Percentiles rank a stretch among this genome's conserved stretches.
Conservation (phyloP, 2,113 vertebrate genomes). For the Orthonyx spaldingii region DNA sequence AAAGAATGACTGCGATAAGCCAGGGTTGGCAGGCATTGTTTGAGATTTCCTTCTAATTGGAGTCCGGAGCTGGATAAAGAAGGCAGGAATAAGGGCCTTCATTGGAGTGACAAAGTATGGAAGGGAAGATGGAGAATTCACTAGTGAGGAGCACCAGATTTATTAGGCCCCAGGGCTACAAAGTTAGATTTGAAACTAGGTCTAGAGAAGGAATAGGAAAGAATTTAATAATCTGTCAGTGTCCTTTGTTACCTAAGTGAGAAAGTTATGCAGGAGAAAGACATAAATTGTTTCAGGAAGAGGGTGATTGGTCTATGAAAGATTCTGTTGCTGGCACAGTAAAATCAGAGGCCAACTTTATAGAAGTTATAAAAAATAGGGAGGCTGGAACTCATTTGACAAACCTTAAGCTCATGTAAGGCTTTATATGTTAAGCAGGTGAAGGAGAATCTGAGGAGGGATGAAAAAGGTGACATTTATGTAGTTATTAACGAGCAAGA, state of each 20-base stretch:
- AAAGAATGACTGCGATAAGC: not conserved
- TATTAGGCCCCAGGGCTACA: not conserved
- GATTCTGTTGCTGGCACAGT: not conserved
- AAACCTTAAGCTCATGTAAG: slow-evolving; percentile 13
- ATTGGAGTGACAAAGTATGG: not conserved
- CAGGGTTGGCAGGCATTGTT: not conserved
- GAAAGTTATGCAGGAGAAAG: not conserved
- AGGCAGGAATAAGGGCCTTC: not conserved
- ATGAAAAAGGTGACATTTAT: slow-evolving; percentile 33
- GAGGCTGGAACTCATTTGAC: slow-evolving; percentile 9
- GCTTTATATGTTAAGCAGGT: slow-evolving; percentile 18
- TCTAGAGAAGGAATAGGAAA: not conserved
- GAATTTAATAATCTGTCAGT: not conserved
- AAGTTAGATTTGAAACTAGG: not conserved
- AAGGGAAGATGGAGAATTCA: not conserved
- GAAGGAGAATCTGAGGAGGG: slow-evolving; percentile 24
- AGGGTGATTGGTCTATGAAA: not conserved
- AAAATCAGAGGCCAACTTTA: not conserved
- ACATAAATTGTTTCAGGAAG: not conserved
- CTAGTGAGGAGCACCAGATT: not conserved
- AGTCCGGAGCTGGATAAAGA: not conserved
- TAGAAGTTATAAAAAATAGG: not conserved
- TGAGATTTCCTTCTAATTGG: not conserved
- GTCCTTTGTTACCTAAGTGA: not conserved
- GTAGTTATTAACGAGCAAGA: slow-evolving; percentile 17